Evolutionary conservation across 2,888 invertebrate species (phyloP), one percentile per base, ranked within the genome.

Genomic region (Plebejus anna): DNA sequence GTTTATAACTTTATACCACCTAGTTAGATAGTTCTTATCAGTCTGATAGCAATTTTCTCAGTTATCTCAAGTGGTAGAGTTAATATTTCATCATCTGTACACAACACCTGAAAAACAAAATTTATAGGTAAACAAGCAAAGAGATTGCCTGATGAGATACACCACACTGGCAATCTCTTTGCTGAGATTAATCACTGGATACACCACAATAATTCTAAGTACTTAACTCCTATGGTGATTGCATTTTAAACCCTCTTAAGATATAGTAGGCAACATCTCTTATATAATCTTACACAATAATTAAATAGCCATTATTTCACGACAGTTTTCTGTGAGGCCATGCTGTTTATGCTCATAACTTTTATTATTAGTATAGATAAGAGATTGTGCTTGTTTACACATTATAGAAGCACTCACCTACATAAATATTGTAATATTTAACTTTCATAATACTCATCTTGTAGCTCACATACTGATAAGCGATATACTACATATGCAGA

Each of bases 1-100:
- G 11, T 66, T 66, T 66, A 32, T 66, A 66, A 13, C 4, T 66
- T 66, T 66, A 32, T 66, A 66, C 32, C 4, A 36, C 32, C 66
- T 32, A 66, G 5, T 22, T 66, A 51, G 32, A 73, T 73, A 51
- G 11, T 72, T 36, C 32, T 66, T 66, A 66, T 66, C 66, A 66
- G 32, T 9, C 28, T 9, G 22, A 66, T 66, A 66, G 11, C 28
- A 36, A 16, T 66, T 66, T 66, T 36, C 36, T 66, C 66, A 66
- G 11, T 66, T 66, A 66, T 66, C 66, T 66, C 66, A 66, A 66
- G 32, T 66, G 66, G 32, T 28, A 5, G 66, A 16, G 66, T 66
- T 32, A 66, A 66, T 66, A 32, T 66, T 66, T 66, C 16, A 32
- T 66, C 4, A 66, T 28, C 61, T 66, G 32, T 22, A 32, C 13